These are phyloP conservation scores for Hypomecis atomaria DNA, from an alignment of 2,888 invertebrate species.

Conservation along the genomic window DNA sequence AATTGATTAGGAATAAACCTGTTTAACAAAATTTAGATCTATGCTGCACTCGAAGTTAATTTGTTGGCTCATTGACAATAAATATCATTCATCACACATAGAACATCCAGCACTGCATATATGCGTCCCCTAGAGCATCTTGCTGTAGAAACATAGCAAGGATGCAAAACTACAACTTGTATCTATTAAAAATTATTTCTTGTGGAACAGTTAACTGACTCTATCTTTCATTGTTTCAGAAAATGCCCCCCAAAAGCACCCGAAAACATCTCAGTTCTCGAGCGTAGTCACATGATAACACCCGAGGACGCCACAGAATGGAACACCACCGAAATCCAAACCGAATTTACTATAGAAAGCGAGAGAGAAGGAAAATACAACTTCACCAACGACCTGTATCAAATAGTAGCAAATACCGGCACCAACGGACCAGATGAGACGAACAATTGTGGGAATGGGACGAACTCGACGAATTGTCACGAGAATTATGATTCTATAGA, in stretches of 20 bases:
- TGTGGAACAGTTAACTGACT: too few species aligned
- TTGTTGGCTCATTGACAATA: too few species aligned
- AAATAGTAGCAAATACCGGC: constrained; percentile 53
- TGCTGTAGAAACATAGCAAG: too few species aligned
- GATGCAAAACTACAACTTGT: too few species aligned
- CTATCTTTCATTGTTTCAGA: constrained; percentile 59
- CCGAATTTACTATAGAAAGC: constrained; percentile 65
- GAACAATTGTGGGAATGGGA: constrained; percentile 34
- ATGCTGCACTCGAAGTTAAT: too few species aligned
- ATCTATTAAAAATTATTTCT: too few species aligned
- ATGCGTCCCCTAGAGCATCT: too few species aligned
- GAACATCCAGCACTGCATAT: too few species aligned
- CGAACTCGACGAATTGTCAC: constrained; percentile 46
- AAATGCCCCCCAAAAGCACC: constrained; percentile 47
- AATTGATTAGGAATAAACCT: too few species aligned
- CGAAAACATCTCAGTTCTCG: constrained; percentile 1
- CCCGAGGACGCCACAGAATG: constrained; percentile 67
- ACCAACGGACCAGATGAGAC: constrained; percentile 16
- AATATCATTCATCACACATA: too few species aligned
- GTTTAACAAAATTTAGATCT: too few species aligned
- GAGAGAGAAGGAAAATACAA: constrained; percentile 63
- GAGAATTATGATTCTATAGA: constrained; percentile 74
- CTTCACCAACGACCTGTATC: constrained; percentile 60
- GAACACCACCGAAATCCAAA: constrained; percentile 62
- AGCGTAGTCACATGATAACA: constrained; percentile 69